These are phyloP conservation scores for Halesus radiatus DNA, from an alignment of 1,140 invertebrate species.

Conservation along the genomic window DNA sequence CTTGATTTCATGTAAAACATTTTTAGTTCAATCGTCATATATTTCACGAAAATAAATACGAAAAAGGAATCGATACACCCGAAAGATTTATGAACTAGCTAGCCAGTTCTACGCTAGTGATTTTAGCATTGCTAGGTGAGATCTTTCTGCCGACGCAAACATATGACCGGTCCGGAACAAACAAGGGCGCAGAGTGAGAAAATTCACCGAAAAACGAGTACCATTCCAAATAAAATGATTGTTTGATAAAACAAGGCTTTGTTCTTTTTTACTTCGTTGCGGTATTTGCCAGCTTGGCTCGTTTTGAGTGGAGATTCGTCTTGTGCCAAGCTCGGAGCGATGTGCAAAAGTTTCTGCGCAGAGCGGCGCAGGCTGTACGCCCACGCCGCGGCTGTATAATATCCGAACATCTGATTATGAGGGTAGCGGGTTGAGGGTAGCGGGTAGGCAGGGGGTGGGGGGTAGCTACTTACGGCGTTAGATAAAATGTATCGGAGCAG, in stretches of 20 bases:
- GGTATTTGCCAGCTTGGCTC: neutral
- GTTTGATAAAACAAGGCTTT: neutral
- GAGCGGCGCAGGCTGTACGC: neutral
- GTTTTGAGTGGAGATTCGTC: neutral
- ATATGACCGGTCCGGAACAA: conserved; percentile 10
- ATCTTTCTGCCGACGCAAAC: conserved; percentile 12
- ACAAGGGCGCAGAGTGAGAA: neutral
- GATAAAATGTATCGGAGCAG: neutral
- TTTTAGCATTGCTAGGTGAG: conserved; percentile 3
- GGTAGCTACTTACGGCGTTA: conserved; percentile 1
- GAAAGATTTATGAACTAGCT: neutral
- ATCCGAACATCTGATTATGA: conserved; percentile 28
- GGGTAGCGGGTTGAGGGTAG: neutral
- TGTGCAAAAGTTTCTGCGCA: neutral
- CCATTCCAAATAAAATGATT: neutral
- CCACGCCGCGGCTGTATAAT: conserved; percentile 1
- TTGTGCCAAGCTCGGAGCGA: neutral
- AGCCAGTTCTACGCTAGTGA: conserved; percentile 12
- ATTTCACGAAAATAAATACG: neutral
- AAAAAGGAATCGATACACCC: conserved; percentile 8
- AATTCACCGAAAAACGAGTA: neutral
- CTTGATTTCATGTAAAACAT: too few relatives aligned
- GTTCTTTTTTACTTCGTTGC: neutral
- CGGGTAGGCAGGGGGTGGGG: too few relatives aligned
- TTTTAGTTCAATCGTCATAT: too few relatives aligned